Base-by-base conservation (phyloP, 2,797 vertebrate species). In the Rachycentron canadum region DNA sequence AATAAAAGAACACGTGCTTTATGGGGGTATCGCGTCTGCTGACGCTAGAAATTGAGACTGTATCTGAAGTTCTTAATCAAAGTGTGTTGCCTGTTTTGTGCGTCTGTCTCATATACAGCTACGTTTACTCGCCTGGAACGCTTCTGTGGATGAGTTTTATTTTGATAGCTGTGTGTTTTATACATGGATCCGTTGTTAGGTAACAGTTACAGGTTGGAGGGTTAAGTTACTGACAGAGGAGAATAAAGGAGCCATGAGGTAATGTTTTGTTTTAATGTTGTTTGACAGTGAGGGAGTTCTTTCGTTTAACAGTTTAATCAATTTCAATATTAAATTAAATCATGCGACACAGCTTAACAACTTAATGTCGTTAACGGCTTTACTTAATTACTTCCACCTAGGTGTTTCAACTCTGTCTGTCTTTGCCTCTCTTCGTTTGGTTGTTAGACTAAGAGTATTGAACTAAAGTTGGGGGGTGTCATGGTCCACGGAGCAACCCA, bases 241-340 rank as follows among this genome's bases (percentile, higher is more conserved):
- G 9, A 16, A n/a, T n/a, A 13, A 8, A 10, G 16, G 14, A 34
- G 17, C 23, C 9, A 81, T 77, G 78, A 70, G 82, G 82, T 79
- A 73, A 57, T 21, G 19, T 4, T 8, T 13, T 36, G 2, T 4
- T 52, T 19, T 32, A 10, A 25, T 30, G 6, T 53, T 47, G 3
- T 17, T 49, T 45, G 43, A 45, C 17, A 38, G 30, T 13, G 23
- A 43, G 41, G 10, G 5, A 53, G 6, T 53, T 53, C 13, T 32
- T 3, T 32, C 7, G 32, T 53, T 28, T 26, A 28, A 26, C 47
- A 4, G 11, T 25, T 45, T 17, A 6, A 19, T 45, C 6, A 16
- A 45, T 1, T 0, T 47, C 3, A 47, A 47, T 10, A 41, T 41
- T 41, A 14, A 47, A 47, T 47, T 17, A 19, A n/a, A 10, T 19